Conservation (phyloP, 2,797 vertebrate genomes). For the Catharus ustulatus region DNA sequence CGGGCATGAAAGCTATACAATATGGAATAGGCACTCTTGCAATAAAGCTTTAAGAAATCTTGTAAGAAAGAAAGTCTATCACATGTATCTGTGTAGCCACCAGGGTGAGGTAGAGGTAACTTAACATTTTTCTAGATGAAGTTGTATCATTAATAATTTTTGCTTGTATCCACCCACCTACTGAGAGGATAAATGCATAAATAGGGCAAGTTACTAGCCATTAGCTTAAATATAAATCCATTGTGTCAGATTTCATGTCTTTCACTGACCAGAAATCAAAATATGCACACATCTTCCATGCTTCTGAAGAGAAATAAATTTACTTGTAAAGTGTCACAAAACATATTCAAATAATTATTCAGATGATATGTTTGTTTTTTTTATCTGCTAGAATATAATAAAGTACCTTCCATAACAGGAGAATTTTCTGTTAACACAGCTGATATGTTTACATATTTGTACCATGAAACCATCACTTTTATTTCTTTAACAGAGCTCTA, state of each 20-base stretch:
- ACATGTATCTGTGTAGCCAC: background rate
- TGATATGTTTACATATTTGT: background rate
- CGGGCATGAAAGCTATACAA: background rate
- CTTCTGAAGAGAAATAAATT: constrained; percentile 18
- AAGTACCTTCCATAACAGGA: background rate
- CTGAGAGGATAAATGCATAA: background rate
- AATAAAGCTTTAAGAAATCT: background rate
- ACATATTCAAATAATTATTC: background rate
- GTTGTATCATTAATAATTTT: background rate
- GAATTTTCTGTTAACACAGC: rapidly evolving
- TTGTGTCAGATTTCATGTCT: background rate
- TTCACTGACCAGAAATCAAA: constrained; percentile 6
- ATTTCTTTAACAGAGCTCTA: background rate
- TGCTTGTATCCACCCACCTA: background rate
- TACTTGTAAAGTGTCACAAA: background rate
- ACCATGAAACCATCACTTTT: background rate
- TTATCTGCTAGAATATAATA: background rate
- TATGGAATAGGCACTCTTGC: background rate
- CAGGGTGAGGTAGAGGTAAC: background rate
- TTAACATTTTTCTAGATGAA: background rate
- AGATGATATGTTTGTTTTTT: background rate
- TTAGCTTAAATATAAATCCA: constrained; percentile 39
- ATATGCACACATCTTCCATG: background rate
- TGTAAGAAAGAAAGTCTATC: background rate
- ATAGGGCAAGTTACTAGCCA: constrained; percentile 9